Conservation (phyloP, 2,888 invertebrate species). For the Chymomyza amoena region DNA sequence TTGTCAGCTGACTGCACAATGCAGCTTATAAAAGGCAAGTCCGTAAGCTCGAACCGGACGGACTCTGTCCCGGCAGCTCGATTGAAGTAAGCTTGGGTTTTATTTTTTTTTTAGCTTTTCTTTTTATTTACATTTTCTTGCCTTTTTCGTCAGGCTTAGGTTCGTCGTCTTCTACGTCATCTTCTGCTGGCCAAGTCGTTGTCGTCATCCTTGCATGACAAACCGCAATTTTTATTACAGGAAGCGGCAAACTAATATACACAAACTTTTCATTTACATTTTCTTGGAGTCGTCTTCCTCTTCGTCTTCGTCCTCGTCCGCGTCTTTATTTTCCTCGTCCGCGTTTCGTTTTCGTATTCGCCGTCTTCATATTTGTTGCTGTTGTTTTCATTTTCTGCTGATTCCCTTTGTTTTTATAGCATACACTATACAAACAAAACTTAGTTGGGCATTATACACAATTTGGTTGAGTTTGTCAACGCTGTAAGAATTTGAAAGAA, state of each 20-base stretch:
- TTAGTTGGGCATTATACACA: too few relatives aligned
- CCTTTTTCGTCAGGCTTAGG: background rate
- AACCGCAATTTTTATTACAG: conserved; percentile 58
- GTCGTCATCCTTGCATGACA: conserved; percentile 61
- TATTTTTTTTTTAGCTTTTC: background rate
- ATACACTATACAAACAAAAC: too few relatives aligned
- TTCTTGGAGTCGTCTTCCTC: background rate
- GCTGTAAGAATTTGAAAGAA: too few relatives aligned
- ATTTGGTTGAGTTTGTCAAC: too few relatives aligned
- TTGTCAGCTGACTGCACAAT: background rate
- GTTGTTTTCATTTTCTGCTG: background rate
- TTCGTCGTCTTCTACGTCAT: conserved; percentile 5
- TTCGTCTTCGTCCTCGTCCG: background rate
- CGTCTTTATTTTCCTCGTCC: background rate
- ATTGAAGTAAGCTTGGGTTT: background rate
- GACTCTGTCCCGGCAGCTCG: background rate
- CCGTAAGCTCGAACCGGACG: background rate
- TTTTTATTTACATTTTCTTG: too few relatives aligned
- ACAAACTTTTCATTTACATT: conserved; percentile 60
- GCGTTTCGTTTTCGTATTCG: conserved; percentile 15
- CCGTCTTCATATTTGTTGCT: conserved; percentile 9
- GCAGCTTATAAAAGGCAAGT: background rate
- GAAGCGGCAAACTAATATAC: conserved; percentile 60
- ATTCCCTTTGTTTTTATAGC: background rate
- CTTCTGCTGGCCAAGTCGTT: conserved; percentile 31